A percentile compares a stretch with the other conserved stretches of the same genome.
phyloP scores from a whole-genome alignment of 2,113 vertebrate species.

The Coptodon rendalli region DNA sequence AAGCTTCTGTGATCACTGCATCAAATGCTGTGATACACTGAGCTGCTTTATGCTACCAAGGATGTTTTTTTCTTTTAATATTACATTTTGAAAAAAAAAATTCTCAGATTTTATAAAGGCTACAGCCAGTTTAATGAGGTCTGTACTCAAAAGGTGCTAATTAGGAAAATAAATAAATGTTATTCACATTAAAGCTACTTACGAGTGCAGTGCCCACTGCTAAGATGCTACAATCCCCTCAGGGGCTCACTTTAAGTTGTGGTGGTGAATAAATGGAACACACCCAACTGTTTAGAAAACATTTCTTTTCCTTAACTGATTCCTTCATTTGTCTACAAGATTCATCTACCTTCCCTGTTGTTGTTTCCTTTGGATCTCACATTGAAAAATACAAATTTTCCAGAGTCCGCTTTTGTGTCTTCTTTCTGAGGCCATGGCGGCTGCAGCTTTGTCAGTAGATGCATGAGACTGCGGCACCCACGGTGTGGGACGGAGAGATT shows the following conservation, averaged over 20 bases:
- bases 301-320: not conserved
- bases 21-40: not conserved
- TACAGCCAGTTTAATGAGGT: not conserved
- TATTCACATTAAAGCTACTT: not conserved
- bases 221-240: not conserved
- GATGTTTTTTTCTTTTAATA: not conserved
- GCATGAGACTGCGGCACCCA: too few relatives aligned
- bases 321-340: not conserved
- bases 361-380: not conserved
- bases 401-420: not conserved
- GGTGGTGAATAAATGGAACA: not conserved
- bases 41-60: not conserved
- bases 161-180: not conserved
- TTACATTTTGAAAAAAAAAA: not conserved
- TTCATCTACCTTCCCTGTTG: not conserved
- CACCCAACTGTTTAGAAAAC: not conserved
- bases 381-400: not conserved
- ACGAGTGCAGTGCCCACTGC: not conserved
- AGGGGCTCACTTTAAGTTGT: not conserved
- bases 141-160: not conserved
- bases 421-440: not conserved
- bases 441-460: not conserved
- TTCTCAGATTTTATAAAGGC: not conserved
- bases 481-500: too few relatives aligned
- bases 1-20: not conserved